Evolutionary conservation across 2,797 vertebrate genomes (phyloP).

Genomic region (Pantherophis alleghaniensis): DNA sequence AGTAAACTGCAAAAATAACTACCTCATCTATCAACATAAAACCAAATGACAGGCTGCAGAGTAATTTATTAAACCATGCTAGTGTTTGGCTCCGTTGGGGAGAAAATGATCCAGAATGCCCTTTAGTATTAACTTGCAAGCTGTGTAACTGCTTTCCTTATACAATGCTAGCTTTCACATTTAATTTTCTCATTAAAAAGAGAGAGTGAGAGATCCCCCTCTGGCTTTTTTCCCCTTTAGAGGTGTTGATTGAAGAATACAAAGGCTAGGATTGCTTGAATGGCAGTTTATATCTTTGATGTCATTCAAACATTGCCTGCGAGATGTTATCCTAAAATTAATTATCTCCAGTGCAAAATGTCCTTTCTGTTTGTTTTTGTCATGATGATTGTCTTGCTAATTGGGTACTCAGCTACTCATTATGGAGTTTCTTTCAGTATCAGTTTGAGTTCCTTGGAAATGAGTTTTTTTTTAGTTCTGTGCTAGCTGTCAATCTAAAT

Average conservation of each 20-base stretch:
- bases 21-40: not conserved
- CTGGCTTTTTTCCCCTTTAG: slow-evolving; percentile 1
- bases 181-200: slow-evolving; percentile 22
- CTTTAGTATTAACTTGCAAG: slow-evolving; percentile 11
- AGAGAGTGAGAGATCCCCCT: not conserved
- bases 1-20: not conserved
- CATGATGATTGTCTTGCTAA: slow-evolving; percentile 48
- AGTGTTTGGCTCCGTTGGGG: not conserved
- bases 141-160: not conserved
- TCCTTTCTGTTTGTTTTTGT: slow-evolving; percentile 37
- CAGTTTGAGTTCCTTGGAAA: not conserved
- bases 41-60: not conserved
- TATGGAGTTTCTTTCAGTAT: slow-evolving; percentile 17
- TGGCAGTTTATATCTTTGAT: slow-evolving; percentile 32
- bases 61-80: not conserved
- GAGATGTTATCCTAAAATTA: slow-evolving; percentile 55
- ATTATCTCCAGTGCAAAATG: slow-evolving; percentile 19
- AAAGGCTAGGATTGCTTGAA: slow-evolving; percentile 39
- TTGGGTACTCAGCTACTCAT: slow-evolving; percentile 41
- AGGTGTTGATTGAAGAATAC: slow-evolving; percentile 33
- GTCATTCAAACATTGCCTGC: slow-evolving; percentile 25
- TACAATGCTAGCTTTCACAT: not conserved
- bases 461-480: not conserved
- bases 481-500: slow-evolving; percentile 38
- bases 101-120: not conserved